Percentiles rank a stretch among this genome's conserved stretches.
Evolutionary conservation across 2,888 invertebrate genomes (phyloP).

Genomic region (Brachylomia viminalis): DNA sequence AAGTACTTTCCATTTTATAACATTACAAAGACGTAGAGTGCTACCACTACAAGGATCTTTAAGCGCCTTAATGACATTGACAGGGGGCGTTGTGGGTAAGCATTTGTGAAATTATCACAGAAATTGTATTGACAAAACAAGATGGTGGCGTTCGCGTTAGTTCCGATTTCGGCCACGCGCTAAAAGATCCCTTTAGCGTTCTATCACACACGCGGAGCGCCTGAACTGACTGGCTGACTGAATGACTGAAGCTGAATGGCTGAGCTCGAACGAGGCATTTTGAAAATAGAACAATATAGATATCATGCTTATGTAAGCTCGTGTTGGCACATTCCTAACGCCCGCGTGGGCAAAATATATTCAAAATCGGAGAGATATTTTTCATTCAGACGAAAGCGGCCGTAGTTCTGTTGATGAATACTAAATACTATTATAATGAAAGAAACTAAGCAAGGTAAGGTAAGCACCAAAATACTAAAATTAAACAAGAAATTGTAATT

Average conservation of each 20-base stretch:
- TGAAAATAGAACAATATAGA: constrained; percentile 29
- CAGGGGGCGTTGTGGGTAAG: background rate
- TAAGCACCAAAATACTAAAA: background rate
- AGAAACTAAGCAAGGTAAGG: too few species aligned
- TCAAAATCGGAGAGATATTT: too few species aligned
- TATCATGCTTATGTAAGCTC: background rate
- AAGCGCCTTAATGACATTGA: background rate
- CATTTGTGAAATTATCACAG: background rate
- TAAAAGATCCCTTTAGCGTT: background rate
- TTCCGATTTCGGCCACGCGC: background rate
- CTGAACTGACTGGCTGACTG: constrained; percentile 15
- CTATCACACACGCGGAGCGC: background rate
- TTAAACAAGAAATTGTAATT: too few species aligned
- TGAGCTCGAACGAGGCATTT: constrained; percentile 1
- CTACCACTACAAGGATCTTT: background rate
- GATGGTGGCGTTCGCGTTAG: background rate
- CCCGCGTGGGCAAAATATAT: background rate
- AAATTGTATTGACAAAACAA: background rate
- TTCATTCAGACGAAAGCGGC: too few species aligned
- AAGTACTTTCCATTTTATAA: background rate
- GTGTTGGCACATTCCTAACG: background rate
- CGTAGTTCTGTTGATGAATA: background rate
- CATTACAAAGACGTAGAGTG: constrained; percentile 2
- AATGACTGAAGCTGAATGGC: constrained; percentile 21
- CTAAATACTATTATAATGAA: background rate